Evolutionary conservation across 2,113 vertebrate genomes (phyloP).

Genomic region (Cyprinodon tularosa): DNA sequence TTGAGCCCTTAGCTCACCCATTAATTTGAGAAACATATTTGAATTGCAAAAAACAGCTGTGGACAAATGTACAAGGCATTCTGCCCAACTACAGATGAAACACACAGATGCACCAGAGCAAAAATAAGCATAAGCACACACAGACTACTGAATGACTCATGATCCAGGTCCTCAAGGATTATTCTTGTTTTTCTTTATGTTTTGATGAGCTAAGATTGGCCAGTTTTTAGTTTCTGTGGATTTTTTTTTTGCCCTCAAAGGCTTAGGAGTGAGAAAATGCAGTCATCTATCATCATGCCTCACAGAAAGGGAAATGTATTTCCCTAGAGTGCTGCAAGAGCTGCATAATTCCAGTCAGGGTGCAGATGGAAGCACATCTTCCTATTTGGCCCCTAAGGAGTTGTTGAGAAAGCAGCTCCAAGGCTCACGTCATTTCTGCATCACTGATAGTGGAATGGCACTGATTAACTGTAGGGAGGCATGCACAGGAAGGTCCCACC

Average conservation of each 20-base stretch:
- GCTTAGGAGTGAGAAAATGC: slow-evolving; percentile 38
- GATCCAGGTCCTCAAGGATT: slow-evolving; percentile 30
- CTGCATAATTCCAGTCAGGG: slow-evolving; percentile 14
- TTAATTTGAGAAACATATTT: slow-evolving; percentile 56
- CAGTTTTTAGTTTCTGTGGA: slow-evolving; percentile 19
- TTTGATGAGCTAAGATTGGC: slow-evolving; percentile 16
- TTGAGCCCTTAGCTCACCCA: slow-evolving; percentile 32
- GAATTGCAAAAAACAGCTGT: slow-evolving; percentile 66
- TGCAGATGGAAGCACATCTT: slow-evolving; percentile 23
- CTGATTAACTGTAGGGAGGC: neutral
- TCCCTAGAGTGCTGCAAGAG: slow-evolving; percentile 9
- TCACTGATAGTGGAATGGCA: neutral
- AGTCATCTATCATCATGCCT: slow-evolving; percentile 17
- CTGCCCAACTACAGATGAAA: slow-evolving; percentile 22
- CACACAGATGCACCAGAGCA: slow-evolving; percentile 25
- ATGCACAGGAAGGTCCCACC: neutral
- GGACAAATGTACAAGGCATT: slow-evolving; percentile 11
- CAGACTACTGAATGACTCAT: slow-evolving; percentile 40
- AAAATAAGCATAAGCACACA: slow-evolving; percentile 35
- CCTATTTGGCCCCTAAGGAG: slow-evolving; percentile 19
- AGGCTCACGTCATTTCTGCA: slow-evolving; percentile 11
- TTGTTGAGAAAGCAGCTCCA: slow-evolving; percentile 19
- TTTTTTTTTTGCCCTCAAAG: slow-evolving; percentile 19
- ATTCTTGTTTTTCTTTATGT: neutral
- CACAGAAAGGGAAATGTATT: slow-evolving; percentile 21